Conservation (phyloP, 2,113 vertebrate genomes). For the Bubo blakistoni region DNA sequence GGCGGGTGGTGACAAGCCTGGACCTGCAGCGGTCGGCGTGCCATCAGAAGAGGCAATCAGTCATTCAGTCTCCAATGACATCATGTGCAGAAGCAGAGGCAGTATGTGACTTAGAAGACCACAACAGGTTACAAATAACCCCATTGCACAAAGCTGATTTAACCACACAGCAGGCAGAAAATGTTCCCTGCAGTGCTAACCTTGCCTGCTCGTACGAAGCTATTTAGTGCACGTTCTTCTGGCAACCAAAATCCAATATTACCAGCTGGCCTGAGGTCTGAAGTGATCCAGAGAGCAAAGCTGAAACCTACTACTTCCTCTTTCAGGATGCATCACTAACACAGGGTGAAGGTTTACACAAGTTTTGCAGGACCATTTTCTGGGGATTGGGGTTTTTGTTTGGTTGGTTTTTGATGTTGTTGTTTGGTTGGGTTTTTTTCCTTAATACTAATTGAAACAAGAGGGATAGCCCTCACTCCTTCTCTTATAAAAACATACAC, state of each 20-base stretch:
- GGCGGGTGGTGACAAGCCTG: accelerated
- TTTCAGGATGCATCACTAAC: neutral
- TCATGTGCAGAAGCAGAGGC: neutral
- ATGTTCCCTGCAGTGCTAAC: neutral
- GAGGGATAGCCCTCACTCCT: neutral
- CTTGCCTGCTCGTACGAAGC: neutral
- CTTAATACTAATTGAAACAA: neutral
- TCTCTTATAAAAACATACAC: neutral
- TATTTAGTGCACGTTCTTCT: neutral
- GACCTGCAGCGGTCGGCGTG: accelerated
- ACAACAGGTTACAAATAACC: neutral
- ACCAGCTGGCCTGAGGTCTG: neutral
- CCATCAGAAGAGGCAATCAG: neutral
- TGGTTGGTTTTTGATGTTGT: neutral
- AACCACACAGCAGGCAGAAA: neutral
- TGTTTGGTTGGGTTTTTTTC: neutral
- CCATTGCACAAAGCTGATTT: neutral
- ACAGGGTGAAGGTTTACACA: neutral
- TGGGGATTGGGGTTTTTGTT: neutral
- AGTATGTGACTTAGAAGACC: neutral
- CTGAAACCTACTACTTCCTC: neutral
- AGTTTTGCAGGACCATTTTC: neutral
- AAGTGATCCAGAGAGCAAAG: neutral
- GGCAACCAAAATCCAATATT: neutral
- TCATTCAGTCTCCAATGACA: accelerated